These are phyloP conservation scores for Melanogrammus aeglefinus DNA, from an alignment of 2,797 vertebrate species.

Conservation along the genomic window DNA sequence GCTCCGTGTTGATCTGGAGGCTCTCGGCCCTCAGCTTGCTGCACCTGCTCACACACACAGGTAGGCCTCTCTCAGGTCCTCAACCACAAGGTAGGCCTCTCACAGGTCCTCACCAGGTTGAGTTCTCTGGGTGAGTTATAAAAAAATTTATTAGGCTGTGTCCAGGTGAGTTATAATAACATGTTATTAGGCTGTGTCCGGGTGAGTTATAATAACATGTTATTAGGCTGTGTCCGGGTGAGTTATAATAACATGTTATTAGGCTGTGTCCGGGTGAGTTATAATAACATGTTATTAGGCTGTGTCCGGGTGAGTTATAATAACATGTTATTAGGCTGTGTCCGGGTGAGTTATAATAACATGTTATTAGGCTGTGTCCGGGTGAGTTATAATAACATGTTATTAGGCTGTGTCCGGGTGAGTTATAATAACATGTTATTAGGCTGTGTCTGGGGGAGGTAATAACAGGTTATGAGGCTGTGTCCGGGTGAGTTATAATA, in stretches of 20 bases:
- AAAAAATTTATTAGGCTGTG: neutral
- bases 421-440: too few species aligned
- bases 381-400: too few species aligned
- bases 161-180: constrained; percentile 2
- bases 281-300: too few species aligned
- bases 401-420: too few species aligned
- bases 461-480: neutral
- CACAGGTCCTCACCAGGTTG: too few species aligned
- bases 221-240: neutral
- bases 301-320: too few species aligned
- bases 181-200: constrained; percentile 7
- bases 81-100: neutral
- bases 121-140: constrained; percentile 9
- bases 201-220: neutral
- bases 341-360: too few species aligned
- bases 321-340: too few species aligned
- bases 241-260: neutral
- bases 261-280: too few species aligned
- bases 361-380: too few species aligned
- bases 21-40: constrained; percentile 53
- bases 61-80: constrained; percentile 39
- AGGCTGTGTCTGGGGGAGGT: neutral
- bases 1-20: constrained; percentile 72
- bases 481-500: neutral
- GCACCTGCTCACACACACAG: constrained; percentile 70